Percentiles rank a stretch among this genome's conserved stretches.
Evolutionary conservation across 2,888 invertebrate genomes (phyloP).

Genomic region (Chymomyza fuscimana): DNA sequence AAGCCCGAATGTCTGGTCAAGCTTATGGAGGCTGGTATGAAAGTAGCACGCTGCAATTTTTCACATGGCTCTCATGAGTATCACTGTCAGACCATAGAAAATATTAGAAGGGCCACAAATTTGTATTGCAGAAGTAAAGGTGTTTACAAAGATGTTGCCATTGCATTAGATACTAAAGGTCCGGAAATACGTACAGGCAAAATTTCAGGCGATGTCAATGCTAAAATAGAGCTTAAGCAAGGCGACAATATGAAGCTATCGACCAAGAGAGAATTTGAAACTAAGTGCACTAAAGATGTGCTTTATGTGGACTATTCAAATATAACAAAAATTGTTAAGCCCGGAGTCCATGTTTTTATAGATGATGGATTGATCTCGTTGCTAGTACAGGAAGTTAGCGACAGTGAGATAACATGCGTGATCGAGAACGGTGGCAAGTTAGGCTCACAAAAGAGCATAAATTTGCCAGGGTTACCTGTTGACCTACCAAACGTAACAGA

Average conservation of each 20-base stretch:
- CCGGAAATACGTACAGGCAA: slow-evolving; percentile 98
- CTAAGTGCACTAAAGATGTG: slow-evolving; percentile 86
- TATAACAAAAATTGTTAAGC: slow-evolving; percentile 92
- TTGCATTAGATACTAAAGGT: slow-evolving; percentile 98
- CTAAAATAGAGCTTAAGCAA: slow-evolving; percentile 92
- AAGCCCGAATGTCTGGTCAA: slow-evolving; percentile 89
- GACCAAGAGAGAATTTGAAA: slow-evolving; percentile 87
- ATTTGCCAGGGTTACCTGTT: slow-evolving; percentile 95
- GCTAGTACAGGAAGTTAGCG: slow-evolving; percentile 85
- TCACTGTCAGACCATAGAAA: slow-evolving; percentile 92
- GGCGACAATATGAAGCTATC: slow-evolving; percentile 91
- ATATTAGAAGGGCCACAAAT: slow-evolving; percentile 90
- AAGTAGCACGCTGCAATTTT: slow-evolving; percentile 95
- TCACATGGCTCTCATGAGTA: slow-evolving; percentile 97
- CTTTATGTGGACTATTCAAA: slow-evolving; percentile 96
- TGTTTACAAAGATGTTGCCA: slow-evolving; percentile 89
- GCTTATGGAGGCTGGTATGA: slow-evolving; percentile 98
- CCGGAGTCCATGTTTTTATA: slow-evolving; percentile 91
- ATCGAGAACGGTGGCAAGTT: slow-evolving; percentile 97
- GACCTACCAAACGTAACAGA: slow-evolving; percentile 98
- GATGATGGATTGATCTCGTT: slow-evolving; percentile 98
- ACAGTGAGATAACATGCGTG: slow-evolving; percentile 85
- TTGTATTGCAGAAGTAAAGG: slow-evolving; percentile 87
- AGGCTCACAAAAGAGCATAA: slow-evolving; percentile 97
- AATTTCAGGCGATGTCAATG: slow-evolving; percentile 90